Conservation (phyloP, 2,888 invertebrate genomes). For the Drosophila helvetica region DNA sequence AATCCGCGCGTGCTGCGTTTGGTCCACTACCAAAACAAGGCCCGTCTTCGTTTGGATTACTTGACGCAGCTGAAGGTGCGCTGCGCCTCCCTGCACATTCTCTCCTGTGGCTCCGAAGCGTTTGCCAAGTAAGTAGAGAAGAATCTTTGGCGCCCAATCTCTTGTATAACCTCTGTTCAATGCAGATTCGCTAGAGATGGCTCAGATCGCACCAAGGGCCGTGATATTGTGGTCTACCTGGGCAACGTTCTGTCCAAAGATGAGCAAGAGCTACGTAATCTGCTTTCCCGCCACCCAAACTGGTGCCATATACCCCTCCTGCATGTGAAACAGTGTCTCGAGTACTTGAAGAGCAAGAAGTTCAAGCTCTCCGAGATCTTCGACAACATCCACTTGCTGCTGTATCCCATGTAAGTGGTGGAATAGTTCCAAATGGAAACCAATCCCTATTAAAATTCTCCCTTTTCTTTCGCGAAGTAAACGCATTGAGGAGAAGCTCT, state of each 20-base stretch:
- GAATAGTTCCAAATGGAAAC: neutral
- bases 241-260: conserved; percentile 80
- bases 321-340: conserved; percentile 86
- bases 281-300: conserved; percentile 86
- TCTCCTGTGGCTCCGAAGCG: conserved; percentile 82
- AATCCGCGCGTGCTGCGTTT: conserved; percentile 86
- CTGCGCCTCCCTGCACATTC: conserved; percentile 84
- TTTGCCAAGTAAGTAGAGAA: conserved; percentile 83
- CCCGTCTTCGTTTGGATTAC: conserved; percentile 85
- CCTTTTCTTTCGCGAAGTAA: conserved; percentile 63
- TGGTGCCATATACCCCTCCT: conserved; percentile 87
- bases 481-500: conserved; percentile 81
- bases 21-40: conserved; percentile 85
- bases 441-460: fast-evolving
- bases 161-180: neutral
- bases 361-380: conserved; percentile 86
- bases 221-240: conserved; percentile 84
- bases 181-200: conserved; percentile 86
- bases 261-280: conserved; percentile 74
- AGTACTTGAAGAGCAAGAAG: conserved; percentile 84
- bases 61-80: conserved; percentile 85
- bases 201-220: conserved; percentile 85
- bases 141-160: conserved; percentile 8
- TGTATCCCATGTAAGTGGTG: conserved; percentile 88
- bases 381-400: conserved; percentile 86